A percentile compares a stretch with the other conserved stretches of the same genome.
These are phyloP conservation scores for Apotomis betuletana DNA, from an alignment of 2,888 invertebrate species.

Conservation along the genomic window DNA sequence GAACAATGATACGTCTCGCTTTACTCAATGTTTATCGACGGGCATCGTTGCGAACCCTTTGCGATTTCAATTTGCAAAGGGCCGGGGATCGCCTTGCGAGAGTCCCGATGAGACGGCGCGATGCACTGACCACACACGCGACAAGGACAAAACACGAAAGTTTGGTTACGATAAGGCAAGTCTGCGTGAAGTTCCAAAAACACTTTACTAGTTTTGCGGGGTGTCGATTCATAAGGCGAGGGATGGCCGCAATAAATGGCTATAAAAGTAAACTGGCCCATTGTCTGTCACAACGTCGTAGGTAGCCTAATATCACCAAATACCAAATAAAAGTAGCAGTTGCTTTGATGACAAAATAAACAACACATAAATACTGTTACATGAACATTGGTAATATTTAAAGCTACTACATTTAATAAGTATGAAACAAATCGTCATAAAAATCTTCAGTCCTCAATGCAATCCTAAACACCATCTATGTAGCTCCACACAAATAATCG, in stretches of 20 bases:
- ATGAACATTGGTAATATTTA: no score
- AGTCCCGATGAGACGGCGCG: slow-evolving; percentile 36
- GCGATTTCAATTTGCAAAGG: slow-evolving; percentile 75
- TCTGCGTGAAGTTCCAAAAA: slow-evolving; percentile 48
- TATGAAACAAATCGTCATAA: no score
- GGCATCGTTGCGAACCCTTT: slow-evolving; percentile 67
- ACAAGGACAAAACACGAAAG: slow-evolving; percentile 44
- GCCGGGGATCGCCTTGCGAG: slow-evolving; percentile 47
- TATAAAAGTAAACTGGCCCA: slow-evolving; percentile 1
- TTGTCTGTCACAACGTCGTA: not conserved
- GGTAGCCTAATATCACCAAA: no score
- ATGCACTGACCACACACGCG: slow-evolving; percentile 23
- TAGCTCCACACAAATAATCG: not conserved
- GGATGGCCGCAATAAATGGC: slow-evolving; percentile 16
- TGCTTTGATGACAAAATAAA: no score
- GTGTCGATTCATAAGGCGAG: slow-evolving; percentile 47
- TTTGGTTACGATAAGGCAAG: slow-evolving; percentile 50
- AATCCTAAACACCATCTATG: no score
- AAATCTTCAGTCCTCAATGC: no score
- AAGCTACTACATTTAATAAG: no score
- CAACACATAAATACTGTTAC: no score
- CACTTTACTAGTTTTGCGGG: slow-evolving; percentile 46
- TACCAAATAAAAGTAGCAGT: no score
- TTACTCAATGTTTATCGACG: slow-evolving; percentile 76
- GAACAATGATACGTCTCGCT: slow-evolving; percentile 78